Evolutionary conservation across 1,140 invertebrate species (phyloP).

Genomic region (Calephelis virginiensis): DNA sequence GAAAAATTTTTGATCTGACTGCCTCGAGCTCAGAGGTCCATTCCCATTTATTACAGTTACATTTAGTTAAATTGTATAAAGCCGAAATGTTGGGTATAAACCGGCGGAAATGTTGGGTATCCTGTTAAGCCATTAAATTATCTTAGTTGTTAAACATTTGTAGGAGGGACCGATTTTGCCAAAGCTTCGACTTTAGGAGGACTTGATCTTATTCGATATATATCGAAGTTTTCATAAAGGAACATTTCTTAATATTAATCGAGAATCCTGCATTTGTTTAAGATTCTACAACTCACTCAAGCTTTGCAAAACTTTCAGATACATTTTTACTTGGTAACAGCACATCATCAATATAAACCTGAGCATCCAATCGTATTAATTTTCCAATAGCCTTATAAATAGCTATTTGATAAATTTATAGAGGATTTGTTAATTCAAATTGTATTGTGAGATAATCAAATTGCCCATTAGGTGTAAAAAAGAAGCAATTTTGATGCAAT

Average conservation of each 20-base stretch:
- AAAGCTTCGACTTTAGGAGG: conserved; percentile 30
- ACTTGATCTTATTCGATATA: conserved; percentile 20
- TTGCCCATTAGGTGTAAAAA: no score
- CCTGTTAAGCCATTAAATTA: conserved; percentile 34
- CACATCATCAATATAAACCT: conserved; percentile 15
- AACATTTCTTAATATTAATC: conserved; percentile 10
- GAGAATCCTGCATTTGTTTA: conserved; percentile 6
- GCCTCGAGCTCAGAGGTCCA: conserved; percentile 26
- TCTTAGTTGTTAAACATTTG: conserved; percentile 26
- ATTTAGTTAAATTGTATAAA: conserved; percentile 28
- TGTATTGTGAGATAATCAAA: no score
- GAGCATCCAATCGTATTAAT: neutral
- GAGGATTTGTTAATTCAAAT: neutral
- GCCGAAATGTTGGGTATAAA: conserved; percentile 29
- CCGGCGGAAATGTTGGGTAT: conserved; percentile 35
- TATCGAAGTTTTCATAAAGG: neutral
- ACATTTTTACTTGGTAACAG: neutral
- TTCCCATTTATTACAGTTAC: conserved; percentile 20
- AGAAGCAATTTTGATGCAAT: neutral
- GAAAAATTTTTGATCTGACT: conserved; percentile 21
- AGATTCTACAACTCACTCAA: neutral
- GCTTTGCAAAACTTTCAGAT: neutral
- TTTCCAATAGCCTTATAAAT: neutral
- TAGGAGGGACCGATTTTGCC: conserved; percentile 22
- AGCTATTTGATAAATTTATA: neutral